Conservation (phyloP, 2,797 vertebrate species). For the Sarcoramphus papa region DNA sequence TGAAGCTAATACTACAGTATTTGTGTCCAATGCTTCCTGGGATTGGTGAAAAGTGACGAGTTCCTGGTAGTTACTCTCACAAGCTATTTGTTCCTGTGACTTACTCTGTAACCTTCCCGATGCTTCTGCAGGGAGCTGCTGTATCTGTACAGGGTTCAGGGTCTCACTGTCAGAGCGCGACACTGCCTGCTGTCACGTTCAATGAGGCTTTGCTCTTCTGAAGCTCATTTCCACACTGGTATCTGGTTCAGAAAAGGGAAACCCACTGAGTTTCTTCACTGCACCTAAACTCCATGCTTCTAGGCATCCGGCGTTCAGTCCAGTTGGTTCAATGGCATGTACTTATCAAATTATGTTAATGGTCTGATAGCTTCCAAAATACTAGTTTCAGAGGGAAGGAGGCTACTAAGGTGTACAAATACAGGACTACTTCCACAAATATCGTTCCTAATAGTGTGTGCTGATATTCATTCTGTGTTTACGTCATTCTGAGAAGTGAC, state of each 20-base stretch:
- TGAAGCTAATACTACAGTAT: background rate
- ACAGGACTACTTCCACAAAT: background rate
- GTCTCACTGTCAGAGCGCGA: background rate
- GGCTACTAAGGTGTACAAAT: background rate
- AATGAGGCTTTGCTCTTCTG: background rate
- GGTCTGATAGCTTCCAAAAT: background rate
- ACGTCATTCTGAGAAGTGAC: background rate
- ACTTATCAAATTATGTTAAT: background rate
- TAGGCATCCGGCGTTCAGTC: background rate
- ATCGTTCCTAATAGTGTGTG: background rate
- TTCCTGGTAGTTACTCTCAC: background rate
- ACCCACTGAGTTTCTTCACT: background rate
- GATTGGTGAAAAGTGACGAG: background rate
- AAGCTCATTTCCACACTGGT: background rate
- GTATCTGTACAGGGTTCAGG: background rate
- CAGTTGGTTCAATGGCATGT: background rate
- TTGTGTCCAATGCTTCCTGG: background rate
- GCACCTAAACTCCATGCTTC: fast-evolving
- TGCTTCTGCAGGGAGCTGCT: background rate
- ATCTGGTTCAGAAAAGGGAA: background rate
- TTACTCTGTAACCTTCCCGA: background rate
- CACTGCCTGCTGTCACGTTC: background rate
- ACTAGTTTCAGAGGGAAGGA: background rate
- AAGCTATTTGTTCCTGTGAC: background rate
- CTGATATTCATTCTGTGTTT: background rate